Conservation (phyloP, 1,140 invertebrate genomes). For the Papilio aristodemus region DNA sequence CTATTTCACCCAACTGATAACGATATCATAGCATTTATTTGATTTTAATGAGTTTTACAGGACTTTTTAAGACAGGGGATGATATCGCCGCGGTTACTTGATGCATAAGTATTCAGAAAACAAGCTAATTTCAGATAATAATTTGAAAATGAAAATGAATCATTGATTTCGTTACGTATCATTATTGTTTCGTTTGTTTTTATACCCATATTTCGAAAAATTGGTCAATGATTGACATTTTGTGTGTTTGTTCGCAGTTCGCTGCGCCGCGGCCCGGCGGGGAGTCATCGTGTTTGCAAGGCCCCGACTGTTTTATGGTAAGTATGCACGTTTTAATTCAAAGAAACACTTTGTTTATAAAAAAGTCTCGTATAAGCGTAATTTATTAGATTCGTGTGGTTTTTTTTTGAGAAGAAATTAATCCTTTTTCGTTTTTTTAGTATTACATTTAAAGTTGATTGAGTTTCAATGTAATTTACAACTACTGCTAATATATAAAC, state of each 20-base stretch:
- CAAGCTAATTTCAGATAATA: too few species aligned
- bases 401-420: constrained; percentile 9
- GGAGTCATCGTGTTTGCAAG: constrained; percentile 83
- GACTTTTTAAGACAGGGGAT: too few species aligned
- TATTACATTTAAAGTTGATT: too few species aligned
- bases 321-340: constrained; percentile 56
- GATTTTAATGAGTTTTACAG: too few species aligned
- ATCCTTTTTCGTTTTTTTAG: neutral
- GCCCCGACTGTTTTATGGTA: constrained; percentile 85
- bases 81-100: too few species aligned
- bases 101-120: too few species aligned
- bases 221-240: constrained; percentile 47
- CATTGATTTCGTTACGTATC: constrained; percentile 22
- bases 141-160: constrained; percentile 14
- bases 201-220: constrained; percentile 38
- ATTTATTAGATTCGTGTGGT: constrained; percentile 1
- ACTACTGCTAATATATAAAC: too few species aligned
- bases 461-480: too few species aligned
- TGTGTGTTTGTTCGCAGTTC: constrained; percentile 80
- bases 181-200: constrained; percentile 18
- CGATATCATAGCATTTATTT: too few species aligned
- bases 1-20: too few species aligned
- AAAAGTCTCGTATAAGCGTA: neutral
- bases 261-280: constrained; percentile 79
- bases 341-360: constrained; percentile 22